These are phyloP conservation scores for Sebastes diploproa DNA, from an alignment of 2,797 vertebrate genomes.

Conservation along the genomic window DNA sequence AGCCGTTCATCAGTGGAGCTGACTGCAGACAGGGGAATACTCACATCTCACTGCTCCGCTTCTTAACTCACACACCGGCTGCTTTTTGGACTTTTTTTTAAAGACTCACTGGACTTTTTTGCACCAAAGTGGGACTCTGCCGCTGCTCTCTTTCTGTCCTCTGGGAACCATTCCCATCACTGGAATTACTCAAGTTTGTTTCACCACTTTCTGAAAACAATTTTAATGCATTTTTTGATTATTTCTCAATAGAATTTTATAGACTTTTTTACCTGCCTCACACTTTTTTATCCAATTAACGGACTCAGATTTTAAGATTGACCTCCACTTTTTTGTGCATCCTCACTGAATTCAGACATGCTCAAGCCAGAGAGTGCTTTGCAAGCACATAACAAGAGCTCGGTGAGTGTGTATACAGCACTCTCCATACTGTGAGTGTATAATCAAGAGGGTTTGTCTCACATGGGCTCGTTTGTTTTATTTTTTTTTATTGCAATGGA, in stretches of 20 bases:
- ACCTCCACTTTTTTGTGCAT: background rate
- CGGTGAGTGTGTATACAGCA: constrained; percentile 5
- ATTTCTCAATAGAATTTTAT: background rate
- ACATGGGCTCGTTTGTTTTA: background rate
- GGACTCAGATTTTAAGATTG: background rate
- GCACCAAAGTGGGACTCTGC: constrained; percentile 37
- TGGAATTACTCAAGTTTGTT: constrained; percentile 44
- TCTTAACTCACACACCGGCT: constrained; percentile 55
- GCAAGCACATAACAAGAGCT: constrained; percentile 1
- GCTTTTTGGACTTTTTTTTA: constrained; percentile 38
- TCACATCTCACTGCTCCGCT: constrained; percentile 47
- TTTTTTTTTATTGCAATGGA: background rate
- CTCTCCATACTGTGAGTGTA: constrained; percentile 33
- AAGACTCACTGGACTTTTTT: constrained; percentile 40
- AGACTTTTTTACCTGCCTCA: constrained; percentile 16
- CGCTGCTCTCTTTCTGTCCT: constrained; percentile 37
- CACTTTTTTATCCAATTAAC: background rate
- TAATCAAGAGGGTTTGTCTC: constrained; percentile 32
- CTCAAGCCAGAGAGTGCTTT: constrained; percentile 26
- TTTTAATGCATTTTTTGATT: background rate
- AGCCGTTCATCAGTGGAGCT: constrained; percentile 68
- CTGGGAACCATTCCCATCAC: constrained; percentile 28
- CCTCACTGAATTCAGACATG: constrained; percentile 19
- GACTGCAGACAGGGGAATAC: constrained; percentile 64
- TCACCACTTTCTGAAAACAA: background rate